These are phyloP conservation scores for Rhagonycha lutea DNA, from an alignment of 2,888 invertebrate species.

Conservation along the genomic window DNA sequence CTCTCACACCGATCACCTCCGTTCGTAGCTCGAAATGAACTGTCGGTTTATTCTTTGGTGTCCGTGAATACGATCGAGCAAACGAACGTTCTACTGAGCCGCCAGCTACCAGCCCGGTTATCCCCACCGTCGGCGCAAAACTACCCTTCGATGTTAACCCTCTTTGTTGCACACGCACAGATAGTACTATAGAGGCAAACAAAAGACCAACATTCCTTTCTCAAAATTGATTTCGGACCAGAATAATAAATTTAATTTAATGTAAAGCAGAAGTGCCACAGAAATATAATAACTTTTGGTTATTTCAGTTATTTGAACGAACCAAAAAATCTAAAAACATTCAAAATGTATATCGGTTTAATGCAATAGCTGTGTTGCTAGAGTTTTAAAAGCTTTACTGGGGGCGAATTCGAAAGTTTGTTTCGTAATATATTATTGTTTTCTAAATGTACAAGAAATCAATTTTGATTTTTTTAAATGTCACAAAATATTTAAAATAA, in stretches of 20 bases:
- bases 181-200: slow-evolving; percentile 24
- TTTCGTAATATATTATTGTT: slow-evolving; percentile 8
- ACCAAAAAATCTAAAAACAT: slow-evolving; percentile 11
- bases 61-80: slow-evolving; percentile 24
- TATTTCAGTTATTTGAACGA: slow-evolving; percentile 15
- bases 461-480: not conserved
- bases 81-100: slow-evolving; percentile 26
- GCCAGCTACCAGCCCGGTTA: slow-evolving; percentile 32
- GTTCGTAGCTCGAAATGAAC: slow-evolving; percentile 34
- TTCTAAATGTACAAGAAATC: not conserved
- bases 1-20: slow-evolving; percentile 2
- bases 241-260: slow-evolving; percentile 33
- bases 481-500: not conserved
- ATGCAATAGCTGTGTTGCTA: slow-evolving; percentile 39
- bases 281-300: slow-evolving; percentile 29
- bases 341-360: slow-evolving; percentile 31
- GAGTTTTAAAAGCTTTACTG: slow-evolving; percentile 38
- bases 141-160: slow-evolving; percentile 35
- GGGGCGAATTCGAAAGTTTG: slow-evolving; percentile 23
- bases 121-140: slow-evolving; percentile 34
- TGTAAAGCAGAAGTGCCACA: slow-evolving; percentile 27
- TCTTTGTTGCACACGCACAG: slow-evolving; percentile 31
- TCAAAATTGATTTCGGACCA: slow-evolving; percentile 31
- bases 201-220: slow-evolving; percentile 34
- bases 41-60: slow-evolving; percentile 31